Conservation (phyloP, 2,888 invertebrate species). For the Scaptomyza caliginosa region DNA sequence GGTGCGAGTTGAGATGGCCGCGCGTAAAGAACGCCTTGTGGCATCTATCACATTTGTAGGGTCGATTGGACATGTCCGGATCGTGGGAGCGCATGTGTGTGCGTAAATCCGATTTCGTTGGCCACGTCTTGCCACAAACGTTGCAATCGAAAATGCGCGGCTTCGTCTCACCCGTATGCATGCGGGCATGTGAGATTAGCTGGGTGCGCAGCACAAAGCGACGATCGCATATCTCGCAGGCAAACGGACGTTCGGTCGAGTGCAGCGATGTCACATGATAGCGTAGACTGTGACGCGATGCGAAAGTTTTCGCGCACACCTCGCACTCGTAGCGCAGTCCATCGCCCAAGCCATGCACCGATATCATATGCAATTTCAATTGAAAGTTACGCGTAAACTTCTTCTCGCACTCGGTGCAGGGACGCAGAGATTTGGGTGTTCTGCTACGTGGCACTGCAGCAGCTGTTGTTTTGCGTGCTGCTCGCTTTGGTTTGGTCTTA, state of each 20-base stretch:
- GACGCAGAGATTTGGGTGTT: constrained; percentile 55
- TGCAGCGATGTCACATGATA: constrained; percentile 78
- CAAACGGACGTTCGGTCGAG: constrained; percentile 72
- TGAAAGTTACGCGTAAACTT: constrained; percentile 81
- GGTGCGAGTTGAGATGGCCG: constrained; percentile 77
- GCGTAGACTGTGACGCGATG: constrained; percentile 77
- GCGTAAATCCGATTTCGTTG: constrained; percentile 78
- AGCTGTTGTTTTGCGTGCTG: neutral
- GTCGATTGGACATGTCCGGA: constrained; percentile 69
- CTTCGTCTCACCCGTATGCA: constrained; percentile 76
- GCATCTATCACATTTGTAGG: constrained; percentile 73
- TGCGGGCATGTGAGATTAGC: constrained; percentile 73
- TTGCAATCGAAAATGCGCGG: constrained; percentile 73
- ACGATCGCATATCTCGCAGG: constrained; percentile 66
- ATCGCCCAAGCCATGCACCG: constrained; percentile 77
- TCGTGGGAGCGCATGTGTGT: constrained; percentile 80
- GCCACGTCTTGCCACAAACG: constrained; percentile 77
- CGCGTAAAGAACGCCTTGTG: constrained; percentile 77
- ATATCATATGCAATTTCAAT: constrained; percentile 72
- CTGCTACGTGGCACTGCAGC: neutral
- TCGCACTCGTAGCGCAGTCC: constrained; percentile 70
- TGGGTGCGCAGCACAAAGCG: constrained; percentile 78
- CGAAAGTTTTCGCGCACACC: constrained; percentile 73
- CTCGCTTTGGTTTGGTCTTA: constrained; percentile 20
- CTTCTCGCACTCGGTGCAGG: constrained; percentile 74